phyloP scores from a whole-genome alignment of 2,113 vertebrate species.

The Rana temporaria region DNA sequence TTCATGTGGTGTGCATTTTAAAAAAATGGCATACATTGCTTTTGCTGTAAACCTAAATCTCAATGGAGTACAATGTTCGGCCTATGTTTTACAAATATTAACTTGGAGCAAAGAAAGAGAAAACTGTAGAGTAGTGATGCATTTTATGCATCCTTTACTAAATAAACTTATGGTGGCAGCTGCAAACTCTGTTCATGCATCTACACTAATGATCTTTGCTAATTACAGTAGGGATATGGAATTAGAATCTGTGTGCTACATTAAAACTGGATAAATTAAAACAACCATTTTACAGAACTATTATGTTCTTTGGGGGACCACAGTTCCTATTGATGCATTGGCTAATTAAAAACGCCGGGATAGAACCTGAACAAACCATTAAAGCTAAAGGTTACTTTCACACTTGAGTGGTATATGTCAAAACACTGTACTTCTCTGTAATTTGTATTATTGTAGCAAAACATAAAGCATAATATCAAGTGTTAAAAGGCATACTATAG shows the following conservation, averaged over 20 bases:
- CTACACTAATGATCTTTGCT: conserved; percentile 67
- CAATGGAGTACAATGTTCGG: background rate
- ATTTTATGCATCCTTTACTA: conserved; percentile 57
- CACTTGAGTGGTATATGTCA: conserved; percentile 67
- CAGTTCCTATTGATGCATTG: conserved; percentile 64
- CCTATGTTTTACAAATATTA: background rate
- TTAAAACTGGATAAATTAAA: conserved; percentile 72
- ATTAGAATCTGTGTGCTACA: conserved; percentile 62
- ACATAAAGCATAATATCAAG: conserved; percentile 41
- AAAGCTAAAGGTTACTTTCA: conserved; percentile 74
- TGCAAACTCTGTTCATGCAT: conserved; percentile 60
- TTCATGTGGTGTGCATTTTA: no score
- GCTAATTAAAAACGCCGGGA: conserved; percentile 70
- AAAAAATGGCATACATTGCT: no score
- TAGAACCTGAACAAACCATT: conserved; percentile 68
- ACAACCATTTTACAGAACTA: conserved; percentile 62
- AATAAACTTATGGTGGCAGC: conserved; percentile 61
- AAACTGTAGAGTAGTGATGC: conserved; percentile 53
- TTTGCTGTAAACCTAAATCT: background rate
- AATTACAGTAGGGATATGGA: conserved; percentile 67
- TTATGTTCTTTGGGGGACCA: conserved; percentile 64
- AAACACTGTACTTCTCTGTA: conserved; percentile 58
- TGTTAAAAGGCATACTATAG: conserved; percentile 12
- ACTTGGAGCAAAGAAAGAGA: background rate
- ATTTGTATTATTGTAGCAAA: conserved; percentile 53